Percentiles rank a stretch among this genome's conserved stretches.
Conservation (phyloP, 2,888 invertebrate species). For the Coremacera marginata region DNA sequence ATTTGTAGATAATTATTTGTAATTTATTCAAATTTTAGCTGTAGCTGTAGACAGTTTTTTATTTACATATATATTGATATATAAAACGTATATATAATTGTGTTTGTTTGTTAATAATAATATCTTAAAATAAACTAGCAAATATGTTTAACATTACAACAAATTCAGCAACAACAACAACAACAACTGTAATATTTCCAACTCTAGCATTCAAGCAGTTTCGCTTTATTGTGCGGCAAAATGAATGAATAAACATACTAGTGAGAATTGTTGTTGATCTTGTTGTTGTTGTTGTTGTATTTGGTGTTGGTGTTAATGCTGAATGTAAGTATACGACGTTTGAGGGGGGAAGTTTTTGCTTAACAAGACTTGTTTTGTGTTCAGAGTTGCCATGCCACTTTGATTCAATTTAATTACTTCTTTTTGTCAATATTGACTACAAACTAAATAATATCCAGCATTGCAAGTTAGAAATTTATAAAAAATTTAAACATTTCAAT, state of each 20-base stretch:
- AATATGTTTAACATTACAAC: neutral
- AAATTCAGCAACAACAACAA: conserved; percentile 6
- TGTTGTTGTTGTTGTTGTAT: conserved; percentile 13
- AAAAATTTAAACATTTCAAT: no score
- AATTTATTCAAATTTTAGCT: neutral
- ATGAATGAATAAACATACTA: conserved; percentile 24
- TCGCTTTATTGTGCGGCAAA: conserved; percentile 18
- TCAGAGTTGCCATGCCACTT: conserved; percentile 14
- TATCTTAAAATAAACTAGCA: no score
- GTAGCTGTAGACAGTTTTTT: neutral
- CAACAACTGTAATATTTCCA: neutral
- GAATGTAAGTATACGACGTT: neutral
- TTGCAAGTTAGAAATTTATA: no score
- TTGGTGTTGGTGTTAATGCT: neutral
- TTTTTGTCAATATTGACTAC: no score
- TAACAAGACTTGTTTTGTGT: conserved; percentile 34
- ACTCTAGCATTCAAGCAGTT: neutral
- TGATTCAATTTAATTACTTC: no score
- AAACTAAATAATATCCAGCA: no score
- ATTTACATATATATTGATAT: neutral
- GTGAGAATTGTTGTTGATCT: conserved; percentile 15
- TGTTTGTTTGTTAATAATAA: neutral
- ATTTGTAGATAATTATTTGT: neutral
- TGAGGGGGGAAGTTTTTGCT: conserved; percentile 39
- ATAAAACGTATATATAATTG: neutral